Percentiles rank a stretch among this genome's conserved stretches.
phyloP scores from a whole-genome alignment of 2,888 invertebrate species.

The Pedicia rivosa region DNA sequence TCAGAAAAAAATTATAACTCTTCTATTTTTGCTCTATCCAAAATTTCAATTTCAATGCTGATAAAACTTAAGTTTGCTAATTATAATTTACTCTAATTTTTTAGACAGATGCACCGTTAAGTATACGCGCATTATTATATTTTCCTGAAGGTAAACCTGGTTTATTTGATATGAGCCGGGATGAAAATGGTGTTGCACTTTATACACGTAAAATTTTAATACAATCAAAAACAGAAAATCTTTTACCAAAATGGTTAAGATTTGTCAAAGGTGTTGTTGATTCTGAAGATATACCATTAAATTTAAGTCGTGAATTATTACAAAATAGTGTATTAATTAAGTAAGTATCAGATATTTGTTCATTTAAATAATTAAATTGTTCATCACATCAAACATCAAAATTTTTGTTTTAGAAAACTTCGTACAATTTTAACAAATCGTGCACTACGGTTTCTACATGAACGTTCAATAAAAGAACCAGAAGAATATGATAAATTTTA shows the following conservation, averaged over 20 bases:
- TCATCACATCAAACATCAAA: conserved; percentile 3
- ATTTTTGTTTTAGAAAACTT: conserved; percentile 44
- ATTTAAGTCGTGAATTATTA: conserved; percentile 86
- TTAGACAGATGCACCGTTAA: conserved; percentile 54
- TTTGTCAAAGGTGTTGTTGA: conserved; percentile 97
- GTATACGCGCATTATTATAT: conserved; percentile 79
- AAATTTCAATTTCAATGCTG: not conserved
- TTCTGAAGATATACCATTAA: conserved; percentile 95
- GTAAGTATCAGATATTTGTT: conserved; percentile 26
- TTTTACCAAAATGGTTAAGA: conserved; percentile 87
- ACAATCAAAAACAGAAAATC: conserved; percentile 76
- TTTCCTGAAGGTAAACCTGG: conserved; percentile 89
- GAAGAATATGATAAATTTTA: conserved; percentile 75
- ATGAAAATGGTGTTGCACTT: conserved; percentile 73
- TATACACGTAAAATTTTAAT: conserved; percentile 89
- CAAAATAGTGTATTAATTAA: conserved; percentile 85
- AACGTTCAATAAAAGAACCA: conserved; percentile 69
- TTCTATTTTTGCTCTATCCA: no score
- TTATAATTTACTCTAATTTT: not conserved
- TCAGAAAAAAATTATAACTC: no score
- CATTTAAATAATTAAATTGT: not conserved
- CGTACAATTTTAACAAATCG: conserved; percentile 69
- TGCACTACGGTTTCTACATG: conserved; percentile 68
- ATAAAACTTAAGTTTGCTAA: not conserved
- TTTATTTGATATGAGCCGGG: conserved; percentile 77